Evolutionary conservation across 2,113 vertebrate genomes (phyloP).

Genomic region (Scartelaos histophorus): DNA sequence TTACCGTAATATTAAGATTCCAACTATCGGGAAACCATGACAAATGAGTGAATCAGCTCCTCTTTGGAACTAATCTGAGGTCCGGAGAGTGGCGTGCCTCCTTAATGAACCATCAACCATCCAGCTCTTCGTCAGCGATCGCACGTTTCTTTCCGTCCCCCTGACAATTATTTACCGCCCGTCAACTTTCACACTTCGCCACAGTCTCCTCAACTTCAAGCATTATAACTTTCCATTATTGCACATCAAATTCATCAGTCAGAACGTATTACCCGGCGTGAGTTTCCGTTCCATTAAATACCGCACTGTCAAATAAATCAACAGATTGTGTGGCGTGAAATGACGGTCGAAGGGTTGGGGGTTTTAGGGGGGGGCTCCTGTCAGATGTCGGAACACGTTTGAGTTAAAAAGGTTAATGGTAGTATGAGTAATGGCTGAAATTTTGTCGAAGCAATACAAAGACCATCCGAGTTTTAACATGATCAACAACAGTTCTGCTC

Average conservation of each 20-base stretch:
- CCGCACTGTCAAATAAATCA: constrained; percentile 18
- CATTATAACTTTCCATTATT: not conserved
- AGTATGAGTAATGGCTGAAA: not conserved
- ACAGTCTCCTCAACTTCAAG: not conserved
- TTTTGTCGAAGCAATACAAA: no score
- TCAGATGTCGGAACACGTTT: constrained; percentile 39
- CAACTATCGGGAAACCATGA: not conserved
- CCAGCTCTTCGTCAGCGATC: constrained; percentile 3
- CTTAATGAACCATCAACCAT: not conserved
- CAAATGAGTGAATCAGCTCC: not conserved
- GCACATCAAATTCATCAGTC: constrained; percentile 2
- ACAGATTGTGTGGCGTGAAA: constrained; percentile 12
- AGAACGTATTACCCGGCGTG: not conserved
- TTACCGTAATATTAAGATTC: not conserved
- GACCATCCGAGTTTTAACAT: no score
- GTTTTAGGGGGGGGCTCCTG: not conserved
- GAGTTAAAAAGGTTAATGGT: constrained; percentile 35
- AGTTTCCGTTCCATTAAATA: not conserved
- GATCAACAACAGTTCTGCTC: no score
- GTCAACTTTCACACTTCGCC: constrained; percentile 37
- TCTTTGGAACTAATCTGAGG: not conserved
- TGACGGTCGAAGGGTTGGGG: not conserved
- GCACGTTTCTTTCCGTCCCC: constrained; percentile 31
- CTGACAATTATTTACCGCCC: constrained; percentile 35
- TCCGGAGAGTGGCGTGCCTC: not conserved